Evolutionary conservation across 2,888 invertebrate species (phyloP), one percentile per base, ranked within the genome.

Genomic region (Acleris holmiana): DNA sequence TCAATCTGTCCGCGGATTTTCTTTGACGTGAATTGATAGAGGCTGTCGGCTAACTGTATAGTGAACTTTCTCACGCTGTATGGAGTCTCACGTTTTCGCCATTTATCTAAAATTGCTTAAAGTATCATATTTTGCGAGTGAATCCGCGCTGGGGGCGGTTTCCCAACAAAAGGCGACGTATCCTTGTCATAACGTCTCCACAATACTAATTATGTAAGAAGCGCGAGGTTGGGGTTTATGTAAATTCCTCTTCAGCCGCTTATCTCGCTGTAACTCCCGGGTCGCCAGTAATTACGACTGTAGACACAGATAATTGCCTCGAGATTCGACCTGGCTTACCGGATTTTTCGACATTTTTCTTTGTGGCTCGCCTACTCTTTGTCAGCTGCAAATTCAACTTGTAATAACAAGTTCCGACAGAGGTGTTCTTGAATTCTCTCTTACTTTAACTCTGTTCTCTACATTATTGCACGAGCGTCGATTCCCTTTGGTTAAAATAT

Each of bases 291-390:
- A 86, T 85, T 84, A 82, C 74, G 75, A 67, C 75, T 77, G 80
- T 79, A 83, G 80, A 83, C 77, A 79, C 73, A 77, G 78, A 82
- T 85, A 85, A 86, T 86, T 79, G 80, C 79, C 80, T 73, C 65
- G 78, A 80, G 79, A 80, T 80, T 79, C 76, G 70, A 73, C 68
- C 74, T 71, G 75, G 72, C 70, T 68, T 59, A 59, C 64, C 18
- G 58, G 40, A 48, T 65, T 65, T 55, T 62, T 50, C 49, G 40
- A 55, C 48, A 25, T 19, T 48, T 54, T 56, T 54, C 41, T 50
- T 62, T 62, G 49, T 56, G 41, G 21, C 51, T 53, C 46, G 25
- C 29, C 48, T 18, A 48, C 61, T 61, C 47, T 55, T 62, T 50
- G 49, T 44, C 49, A 29, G 61, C 48, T 54, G 48, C 47, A 61